Conservation (phyloP, 2,113 vertebrate genomes). For the Rhinolophus sinicus region DNA sequence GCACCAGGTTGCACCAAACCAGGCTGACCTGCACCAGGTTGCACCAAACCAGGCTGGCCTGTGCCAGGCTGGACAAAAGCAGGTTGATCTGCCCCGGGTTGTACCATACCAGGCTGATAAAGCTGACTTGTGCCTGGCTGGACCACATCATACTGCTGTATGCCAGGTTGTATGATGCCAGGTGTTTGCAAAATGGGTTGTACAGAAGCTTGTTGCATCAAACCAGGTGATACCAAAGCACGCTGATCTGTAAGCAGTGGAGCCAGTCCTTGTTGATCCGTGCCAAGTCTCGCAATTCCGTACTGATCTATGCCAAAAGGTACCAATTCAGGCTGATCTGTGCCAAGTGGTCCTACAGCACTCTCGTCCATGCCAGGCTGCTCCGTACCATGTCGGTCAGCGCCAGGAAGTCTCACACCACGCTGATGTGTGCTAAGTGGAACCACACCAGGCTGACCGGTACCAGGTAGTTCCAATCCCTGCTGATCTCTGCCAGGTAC, state of each 20-base stretch:
- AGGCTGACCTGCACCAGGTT: neutral
- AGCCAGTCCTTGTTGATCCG: neutral
- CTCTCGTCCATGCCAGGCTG: neutral
- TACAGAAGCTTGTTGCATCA: conserved; percentile 7
- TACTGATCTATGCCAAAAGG: neutral
- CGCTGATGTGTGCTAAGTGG: neutral
- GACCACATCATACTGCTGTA: neutral
- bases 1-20: too few relatives aligned
- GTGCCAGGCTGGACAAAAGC: neutral
- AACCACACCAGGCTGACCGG: neutral
- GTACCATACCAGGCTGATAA: neutral
- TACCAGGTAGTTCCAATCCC: neutral
- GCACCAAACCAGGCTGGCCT: neutral
- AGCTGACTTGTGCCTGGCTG: neutral
- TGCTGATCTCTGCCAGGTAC: neutral
- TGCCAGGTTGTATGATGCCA: neutral
- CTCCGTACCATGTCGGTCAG: neutral
- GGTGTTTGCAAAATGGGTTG: neutral
- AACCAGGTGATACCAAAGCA: neutral
- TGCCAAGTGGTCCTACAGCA: neutral
- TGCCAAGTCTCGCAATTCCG: neutral
- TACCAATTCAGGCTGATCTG: neutral
- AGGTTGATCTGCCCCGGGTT: neutral
- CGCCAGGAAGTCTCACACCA: neutral
- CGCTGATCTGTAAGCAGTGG: neutral